A percentile compares a stretch with the other conserved stretches of the same genome.
phyloP scores from a whole-genome alignment of 2,888 invertebrate species.

The Lacanobia oleracea region DNA sequence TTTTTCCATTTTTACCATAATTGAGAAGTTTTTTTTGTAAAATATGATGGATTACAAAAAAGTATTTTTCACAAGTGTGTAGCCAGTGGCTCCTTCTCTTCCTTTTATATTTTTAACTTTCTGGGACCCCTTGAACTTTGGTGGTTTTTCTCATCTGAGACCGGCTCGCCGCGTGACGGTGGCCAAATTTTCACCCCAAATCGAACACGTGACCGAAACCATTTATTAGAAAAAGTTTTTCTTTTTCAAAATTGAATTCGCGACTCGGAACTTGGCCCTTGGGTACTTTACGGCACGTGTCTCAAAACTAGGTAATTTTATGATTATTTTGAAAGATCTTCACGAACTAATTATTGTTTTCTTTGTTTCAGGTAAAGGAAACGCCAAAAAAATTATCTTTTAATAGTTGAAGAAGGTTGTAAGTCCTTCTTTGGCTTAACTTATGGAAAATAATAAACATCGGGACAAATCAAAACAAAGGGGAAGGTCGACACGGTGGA shows the following conservation, averaged over 20 bases:
- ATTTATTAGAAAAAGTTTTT: background rate
- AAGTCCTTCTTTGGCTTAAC: background rate
- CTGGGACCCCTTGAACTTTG: background rate
- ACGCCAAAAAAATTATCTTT: background rate
- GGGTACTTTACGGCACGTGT: background rate
- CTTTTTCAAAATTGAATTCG: background rate
- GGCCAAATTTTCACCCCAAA: background rate
- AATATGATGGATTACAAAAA: too few species aligned
- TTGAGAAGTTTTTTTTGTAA: too few species aligned
- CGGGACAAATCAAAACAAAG: background rate
- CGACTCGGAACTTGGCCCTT: background rate
- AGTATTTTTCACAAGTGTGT: too few species aligned
- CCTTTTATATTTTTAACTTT: background rate
- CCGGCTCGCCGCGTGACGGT: background rate
- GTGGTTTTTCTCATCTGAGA: background rate
- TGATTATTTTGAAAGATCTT: background rate
- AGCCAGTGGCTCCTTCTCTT: too few species aligned
- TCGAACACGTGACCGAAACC: too few species aligned
- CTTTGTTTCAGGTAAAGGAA: slow-evolving; percentile 46
- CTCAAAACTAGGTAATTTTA: background rate
- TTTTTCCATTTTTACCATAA: too few species aligned
- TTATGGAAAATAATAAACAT: background rate
- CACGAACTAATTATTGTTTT: background rate
- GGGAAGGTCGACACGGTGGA: background rate
- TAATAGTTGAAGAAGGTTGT: background rate